phyloP scores from a whole-genome alignment of 2,797 vertebrate genomes.

The Enoplosus armatus region DNA sequence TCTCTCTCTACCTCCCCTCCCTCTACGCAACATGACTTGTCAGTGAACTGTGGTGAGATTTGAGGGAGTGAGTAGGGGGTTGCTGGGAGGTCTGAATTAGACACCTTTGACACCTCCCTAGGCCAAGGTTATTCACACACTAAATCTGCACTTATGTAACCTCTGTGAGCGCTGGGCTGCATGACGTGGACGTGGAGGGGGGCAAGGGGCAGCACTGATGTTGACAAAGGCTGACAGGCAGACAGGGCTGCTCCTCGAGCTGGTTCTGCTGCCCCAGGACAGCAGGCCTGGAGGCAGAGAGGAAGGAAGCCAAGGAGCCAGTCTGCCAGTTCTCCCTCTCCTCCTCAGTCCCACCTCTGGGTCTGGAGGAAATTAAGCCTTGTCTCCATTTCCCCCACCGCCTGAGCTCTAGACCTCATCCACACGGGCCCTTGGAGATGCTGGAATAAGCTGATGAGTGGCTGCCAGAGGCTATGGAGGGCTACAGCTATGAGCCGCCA shows the following conservation, averaged over 20 bases:
- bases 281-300: slow-evolving; percentile 27
- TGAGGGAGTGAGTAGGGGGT: slow-evolving; percentile 31
- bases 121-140: slow-evolving; percentile 62
- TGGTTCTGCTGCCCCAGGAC: slow-evolving; percentile 59
- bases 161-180: slow-evolving; percentile 55
- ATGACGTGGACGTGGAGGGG: slow-evolving; percentile 42
- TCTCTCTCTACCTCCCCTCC: slow-evolving; percentile 28
- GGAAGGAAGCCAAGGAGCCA: slow-evolving; percentile 39
- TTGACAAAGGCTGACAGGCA: slow-evolving; percentile 72
- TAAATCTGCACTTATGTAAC: slow-evolving; percentile 71
- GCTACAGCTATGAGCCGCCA: slow-evolving; percentile 49
- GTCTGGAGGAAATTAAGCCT: slow-evolving; percentile 82
- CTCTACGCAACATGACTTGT: slow-evolving; percentile 58
- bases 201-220: slow-evolving; percentile 55
- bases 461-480: slow-evolving; percentile 62
- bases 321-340: slow-evolving; percentile 11
- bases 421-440: slow-evolving; percentile 58
- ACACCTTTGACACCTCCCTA: slow-evolving; percentile 68
- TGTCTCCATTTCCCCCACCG: slow-evolving; percentile 72
- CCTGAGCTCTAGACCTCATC: slow-evolving; percentile 59
- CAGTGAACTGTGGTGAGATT: slow-evolving; percentile 66
- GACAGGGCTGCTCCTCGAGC: slow-evolving; percentile 47
- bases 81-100: slow-evolving; percentile 63
- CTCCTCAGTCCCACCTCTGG: slow-evolving; percentile 49
- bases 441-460: slow-evolving; percentile 63